Evolutionary conservation across 2,888 invertebrate genomes (phyloP).

Genomic region (Sceliomorpha sp.): DNA sequence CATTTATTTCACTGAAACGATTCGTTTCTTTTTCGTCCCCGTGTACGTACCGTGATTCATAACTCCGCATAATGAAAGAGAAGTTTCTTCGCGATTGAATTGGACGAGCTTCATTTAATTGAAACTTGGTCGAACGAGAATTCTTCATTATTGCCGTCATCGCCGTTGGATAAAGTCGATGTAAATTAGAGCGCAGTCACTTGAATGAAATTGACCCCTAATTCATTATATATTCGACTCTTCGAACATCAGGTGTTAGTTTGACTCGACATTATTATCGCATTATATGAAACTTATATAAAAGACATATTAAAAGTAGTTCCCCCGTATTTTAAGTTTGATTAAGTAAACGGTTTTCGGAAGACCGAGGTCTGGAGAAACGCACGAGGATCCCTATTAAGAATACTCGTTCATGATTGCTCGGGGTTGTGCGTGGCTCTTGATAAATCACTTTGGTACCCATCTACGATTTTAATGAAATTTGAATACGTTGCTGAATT

Average conservation of each 20-base stretch:
- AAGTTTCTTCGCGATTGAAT: conserved; percentile 18
- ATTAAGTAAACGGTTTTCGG: too few relatives aligned
- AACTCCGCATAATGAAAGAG: conserved; percentile 2
- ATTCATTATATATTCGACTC: conserved; percentile 12
- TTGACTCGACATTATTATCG: neutral
- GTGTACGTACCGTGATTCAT: conserved; percentile 2
- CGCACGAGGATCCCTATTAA: too few relatives aligned
- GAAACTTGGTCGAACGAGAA: conserved; percentile 17
- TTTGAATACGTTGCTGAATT: too few relatives aligned
- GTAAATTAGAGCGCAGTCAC: conserved; percentile 8
- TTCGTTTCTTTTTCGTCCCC: conserved; percentile 1
- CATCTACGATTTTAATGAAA: too few relatives aligned
- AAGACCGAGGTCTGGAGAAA: too few relatives aligned
- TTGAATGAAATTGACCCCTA: conserved; percentile 11
- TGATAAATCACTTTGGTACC: too few relatives aligned
- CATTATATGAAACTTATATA: too few relatives aligned
- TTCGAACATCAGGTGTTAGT: conserved; percentile 3
- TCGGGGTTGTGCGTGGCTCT: too few relatives aligned
- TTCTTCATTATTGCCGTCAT: conserved; percentile 23
- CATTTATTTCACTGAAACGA: conserved; percentile 4
- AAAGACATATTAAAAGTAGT: too few relatives aligned
- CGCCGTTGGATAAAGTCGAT: conserved; percentile 13
- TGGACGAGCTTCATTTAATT: conserved; percentile 21
- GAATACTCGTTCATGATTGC: too few relatives aligned
- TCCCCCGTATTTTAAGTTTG: too few relatives aligned